These are phyloP conservation scores for Okamejei kenojei DNA, from an alignment of 2,797 vertebrate genomes.

Conservation along the genomic window DNA sequence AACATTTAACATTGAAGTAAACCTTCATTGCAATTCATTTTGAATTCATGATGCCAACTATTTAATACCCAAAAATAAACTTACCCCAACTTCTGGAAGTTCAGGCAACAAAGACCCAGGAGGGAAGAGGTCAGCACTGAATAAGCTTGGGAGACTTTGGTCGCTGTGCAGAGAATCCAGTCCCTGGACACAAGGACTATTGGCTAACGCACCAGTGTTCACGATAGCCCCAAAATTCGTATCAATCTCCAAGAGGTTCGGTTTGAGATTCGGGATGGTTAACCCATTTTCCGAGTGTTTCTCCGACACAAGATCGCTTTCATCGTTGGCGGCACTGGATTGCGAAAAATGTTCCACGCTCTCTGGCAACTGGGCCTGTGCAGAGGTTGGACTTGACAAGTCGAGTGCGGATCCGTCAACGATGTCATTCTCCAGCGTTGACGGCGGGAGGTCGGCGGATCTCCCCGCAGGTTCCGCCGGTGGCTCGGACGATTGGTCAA, in stretches of 20 bases:
- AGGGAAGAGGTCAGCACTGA: conserved; percentile 51
- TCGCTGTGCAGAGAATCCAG: conserved; percentile 47
- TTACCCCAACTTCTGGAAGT: conserved; percentile 53
- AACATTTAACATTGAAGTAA: background rate
- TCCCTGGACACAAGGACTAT: conserved; percentile 40
- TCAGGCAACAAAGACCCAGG: conserved; percentile 48
- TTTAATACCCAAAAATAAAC: conserved; percentile 47
- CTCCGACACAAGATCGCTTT: conserved; percentile 51
- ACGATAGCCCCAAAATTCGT: conserved; percentile 38
- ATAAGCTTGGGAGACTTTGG: conserved; percentile 52
- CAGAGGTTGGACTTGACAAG: conserved; percentile 52
- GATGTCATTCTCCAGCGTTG: background rate
- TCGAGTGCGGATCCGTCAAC: conserved; percentile 47
- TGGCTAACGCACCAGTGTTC: conserved; percentile 39
- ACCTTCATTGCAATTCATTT: conserved; percentile 46
- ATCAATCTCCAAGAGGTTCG: conserved; percentile 43
- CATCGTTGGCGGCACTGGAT: conserved; percentile 55
- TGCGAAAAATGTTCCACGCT: conserved; percentile 67
- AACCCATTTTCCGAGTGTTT: conserved; percentile 44
- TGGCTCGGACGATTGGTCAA: conserved; percentile 45
- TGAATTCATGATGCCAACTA: conserved; percentile 47
- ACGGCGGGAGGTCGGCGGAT: background rate
- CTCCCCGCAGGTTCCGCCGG: conserved; percentile 40
- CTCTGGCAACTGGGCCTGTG: conserved; percentile 60
- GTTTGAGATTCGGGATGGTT: background rate